phyloP scores from a whole-genome alignment of 2,113 vertebrate genomes.

The Hyla sarda region DNA sequence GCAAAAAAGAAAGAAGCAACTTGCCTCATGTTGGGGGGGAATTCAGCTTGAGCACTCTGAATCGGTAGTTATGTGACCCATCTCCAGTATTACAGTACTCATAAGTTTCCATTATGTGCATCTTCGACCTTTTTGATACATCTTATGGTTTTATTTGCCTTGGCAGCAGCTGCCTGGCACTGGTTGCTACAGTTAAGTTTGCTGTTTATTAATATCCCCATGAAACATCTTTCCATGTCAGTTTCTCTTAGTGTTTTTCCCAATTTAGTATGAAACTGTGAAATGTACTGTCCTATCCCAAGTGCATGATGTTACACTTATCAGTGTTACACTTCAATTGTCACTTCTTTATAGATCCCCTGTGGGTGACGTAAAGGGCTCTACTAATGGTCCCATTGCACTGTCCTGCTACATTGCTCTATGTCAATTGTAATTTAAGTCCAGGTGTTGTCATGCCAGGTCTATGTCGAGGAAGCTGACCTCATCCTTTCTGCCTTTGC shows the following conservation, averaged over 20 bases:
- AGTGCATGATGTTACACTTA: neutral
- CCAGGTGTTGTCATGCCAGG: neutral
- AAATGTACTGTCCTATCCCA: neutral
- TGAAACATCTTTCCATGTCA: neutral
- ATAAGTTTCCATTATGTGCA: too few relatives aligned
- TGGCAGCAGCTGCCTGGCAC: neutral
- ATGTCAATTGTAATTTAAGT: neutral
- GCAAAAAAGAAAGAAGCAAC: too few relatives aligned
- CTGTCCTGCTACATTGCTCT: neutral
- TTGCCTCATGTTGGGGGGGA: too few relatives aligned
- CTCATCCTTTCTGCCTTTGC: slow-evolving; percentile 2
- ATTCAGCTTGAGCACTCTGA: too few relatives aligned
- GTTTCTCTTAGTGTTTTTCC: neutral
- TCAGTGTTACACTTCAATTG: neutral
- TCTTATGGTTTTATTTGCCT: neutral
- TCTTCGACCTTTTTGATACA: too few relatives aligned
- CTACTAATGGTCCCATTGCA: neutral
- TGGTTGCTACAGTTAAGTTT: neutral
- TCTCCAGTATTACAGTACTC: too few relatives aligned
- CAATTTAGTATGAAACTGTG: neutral
- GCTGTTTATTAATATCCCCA: neutral
- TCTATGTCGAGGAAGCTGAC: neutral
- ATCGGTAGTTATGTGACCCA: too few relatives aligned
- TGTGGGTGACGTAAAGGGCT: neutral
- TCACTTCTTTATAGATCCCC: neutral